A percentile compares a stretch with the other conserved stretches of the same genome.
Conservation (phyloP, 2,888 invertebrate species). For the Scaptomyza tumidula region DNA sequence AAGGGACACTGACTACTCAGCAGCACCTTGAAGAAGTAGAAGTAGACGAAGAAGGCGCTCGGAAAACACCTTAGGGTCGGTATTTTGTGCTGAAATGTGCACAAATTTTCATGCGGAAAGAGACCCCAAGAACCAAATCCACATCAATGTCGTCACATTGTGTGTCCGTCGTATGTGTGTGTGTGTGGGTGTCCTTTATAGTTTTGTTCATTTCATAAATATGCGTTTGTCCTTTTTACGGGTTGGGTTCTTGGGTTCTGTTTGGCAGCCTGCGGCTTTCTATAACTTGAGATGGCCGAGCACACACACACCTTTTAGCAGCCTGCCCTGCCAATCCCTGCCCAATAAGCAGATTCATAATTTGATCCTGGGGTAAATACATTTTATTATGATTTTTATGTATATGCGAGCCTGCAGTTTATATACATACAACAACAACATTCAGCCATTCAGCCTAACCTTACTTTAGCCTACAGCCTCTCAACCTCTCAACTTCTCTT, state of each 20-base stretch:
- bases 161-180: slow-evolving; percentile 21
- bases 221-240: slow-evolving; percentile 76
- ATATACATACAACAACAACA: slow-evolving; percentile 36
- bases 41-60: background rate
- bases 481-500: background rate
- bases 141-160: slow-evolving; percentile 77
- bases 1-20: slow-evolving; percentile 52
- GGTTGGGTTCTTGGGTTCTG: background rate
- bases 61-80: slow-evolving; percentile 71
- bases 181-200: slow-evolving; percentile 69
- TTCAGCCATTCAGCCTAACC: slow-evolving; percentile 28
- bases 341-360: slow-evolving; percentile 81
- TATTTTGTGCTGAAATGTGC: slow-evolving; percentile 80
- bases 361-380: slow-evolving; percentile 83
- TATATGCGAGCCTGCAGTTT: slow-evolving; percentile 77
- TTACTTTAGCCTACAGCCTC: slow-evolving; percentile 8
- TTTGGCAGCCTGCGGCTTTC: slow-evolving; percentile 71
- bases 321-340: slow-evolving; percentile 3
- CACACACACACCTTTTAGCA: slow-evolving; percentile 70
- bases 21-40: slow-evolving; percentile 50
- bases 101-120: slow-evolving; percentile 68
- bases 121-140: slow-evolving; percentile 65
- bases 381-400: slow-evolving; percentile 82
- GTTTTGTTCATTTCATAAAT: slow-evolving; percentile 79
- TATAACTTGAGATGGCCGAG: slow-evolving; percentile 62